Percentiles rank a stretch among this genome's conserved stretches.
Evolutionary conservation across 2,113 vertebrate species (phyloP).

Genomic region (Gallinago media): DNA sequence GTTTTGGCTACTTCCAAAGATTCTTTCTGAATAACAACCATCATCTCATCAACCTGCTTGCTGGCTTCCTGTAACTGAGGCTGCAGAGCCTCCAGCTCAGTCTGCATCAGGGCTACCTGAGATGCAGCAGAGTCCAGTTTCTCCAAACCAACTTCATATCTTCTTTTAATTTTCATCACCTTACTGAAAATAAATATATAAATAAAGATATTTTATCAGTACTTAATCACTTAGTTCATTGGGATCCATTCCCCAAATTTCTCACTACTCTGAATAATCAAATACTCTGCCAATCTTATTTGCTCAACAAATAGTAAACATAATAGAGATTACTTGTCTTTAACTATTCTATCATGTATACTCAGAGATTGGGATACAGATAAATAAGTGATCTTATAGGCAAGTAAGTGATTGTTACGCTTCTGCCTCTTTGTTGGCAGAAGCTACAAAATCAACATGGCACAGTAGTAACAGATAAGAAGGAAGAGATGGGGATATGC

Average conservation of each 20-base stretch:
- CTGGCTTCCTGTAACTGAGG: conserved; percentile 87
- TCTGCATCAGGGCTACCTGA: conserved; percentile 88
- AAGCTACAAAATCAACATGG: neutral
- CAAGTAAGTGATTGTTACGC: neutral
- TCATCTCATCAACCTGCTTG: conserved; percentile 88
- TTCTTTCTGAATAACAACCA: conserved; percentile 86
- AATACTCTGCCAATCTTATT: neutral
- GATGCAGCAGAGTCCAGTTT: conserved; percentile 87
- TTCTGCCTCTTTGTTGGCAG: neutral
- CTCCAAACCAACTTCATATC: conserved; percentile 90
- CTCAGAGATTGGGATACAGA: neutral
- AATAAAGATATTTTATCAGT: neutral
- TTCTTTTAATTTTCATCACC: conserved; percentile 86
- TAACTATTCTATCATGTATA: neutral
- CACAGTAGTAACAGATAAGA: neutral
- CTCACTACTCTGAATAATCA: neutral
- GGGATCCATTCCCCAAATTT: neutral
- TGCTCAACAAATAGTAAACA: neutral
- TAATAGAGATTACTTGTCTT: neutral
- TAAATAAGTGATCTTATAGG: neutral
- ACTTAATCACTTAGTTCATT: neutral
- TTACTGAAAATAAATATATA: conserved; percentile 74
- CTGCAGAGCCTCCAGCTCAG: conserved; percentile 87
- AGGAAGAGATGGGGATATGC: neutral
- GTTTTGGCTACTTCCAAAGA: conserved; percentile 90